These are phyloP conservation scores for Drosophila atripex DNA, from an alignment of 2,888 invertebrate species.

Conservation along the genomic window DNA sequence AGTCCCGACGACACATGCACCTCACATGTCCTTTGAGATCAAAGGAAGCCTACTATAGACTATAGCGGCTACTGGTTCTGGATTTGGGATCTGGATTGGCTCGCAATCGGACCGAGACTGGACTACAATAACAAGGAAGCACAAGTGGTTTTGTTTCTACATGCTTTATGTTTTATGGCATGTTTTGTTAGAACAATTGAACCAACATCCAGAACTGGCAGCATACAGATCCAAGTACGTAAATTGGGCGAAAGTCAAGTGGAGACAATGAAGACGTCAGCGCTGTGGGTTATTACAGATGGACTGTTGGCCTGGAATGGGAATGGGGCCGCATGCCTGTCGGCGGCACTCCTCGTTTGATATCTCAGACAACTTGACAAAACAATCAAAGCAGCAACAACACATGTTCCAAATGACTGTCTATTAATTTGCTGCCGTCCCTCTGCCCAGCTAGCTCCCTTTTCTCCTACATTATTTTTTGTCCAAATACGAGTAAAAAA, in stretches of 20 bases:
- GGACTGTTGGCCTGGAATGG: slow-evolving; percentile 1
- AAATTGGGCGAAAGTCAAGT: slow-evolving; percentile 76
- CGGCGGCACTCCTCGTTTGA: slow-evolving; percentile 65
- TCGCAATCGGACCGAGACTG: slow-evolving; percentile 18
- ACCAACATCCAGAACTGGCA: slow-evolving; percentile 42
- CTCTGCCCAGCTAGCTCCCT: not conserved
- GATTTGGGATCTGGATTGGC: slow-evolving; percentile 17
- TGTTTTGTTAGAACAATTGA: slow-evolving; percentile 75
- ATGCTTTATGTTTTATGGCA: slow-evolving; percentile 48
- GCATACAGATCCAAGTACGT: slow-evolving; percentile 16
- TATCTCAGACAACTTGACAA: slow-evolving; percentile 79
- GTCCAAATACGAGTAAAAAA: slow-evolving; percentile 52
- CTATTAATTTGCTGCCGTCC: slow-evolving; percentile 69
- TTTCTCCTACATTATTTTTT: slow-evolving; percentile 53
- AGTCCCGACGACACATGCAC: slow-evolving; percentile 19
- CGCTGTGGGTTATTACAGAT: slow-evolving; percentile 75
- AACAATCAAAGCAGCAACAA: slow-evolving; percentile 73
- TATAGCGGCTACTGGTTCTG: slow-evolving; percentile 10
- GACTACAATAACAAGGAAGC: slow-evolving; percentile 51
- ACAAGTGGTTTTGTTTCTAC: slow-evolving; percentile 36
- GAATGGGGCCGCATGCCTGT: slow-evolving; percentile 23
- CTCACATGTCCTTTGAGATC: slow-evolving; percentile 32
- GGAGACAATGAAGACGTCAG: slow-evolving; percentile 76
- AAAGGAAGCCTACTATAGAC: slow-evolving; percentile 19
- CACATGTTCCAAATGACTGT: slow-evolving; percentile 69